Evolutionary conservation across 1,140 invertebrate species (phyloP).

Genomic region (Aporrectodea caliginosa): DNA sequence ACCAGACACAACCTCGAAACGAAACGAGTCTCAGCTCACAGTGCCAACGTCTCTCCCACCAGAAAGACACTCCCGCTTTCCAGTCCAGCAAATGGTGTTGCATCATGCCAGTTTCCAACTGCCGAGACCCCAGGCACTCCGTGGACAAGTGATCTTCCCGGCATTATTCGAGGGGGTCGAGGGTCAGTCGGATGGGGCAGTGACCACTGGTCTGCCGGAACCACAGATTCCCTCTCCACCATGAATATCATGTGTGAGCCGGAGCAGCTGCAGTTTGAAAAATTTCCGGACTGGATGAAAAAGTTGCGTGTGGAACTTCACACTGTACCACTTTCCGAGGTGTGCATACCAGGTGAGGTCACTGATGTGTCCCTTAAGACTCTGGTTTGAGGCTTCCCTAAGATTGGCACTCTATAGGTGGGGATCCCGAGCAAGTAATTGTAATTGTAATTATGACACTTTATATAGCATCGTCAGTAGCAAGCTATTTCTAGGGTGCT

Average conservation of each 20-base stretch:
- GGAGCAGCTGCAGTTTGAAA: not conserved
- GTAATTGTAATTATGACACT: no score
- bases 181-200: not conserved
- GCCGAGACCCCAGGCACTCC: not conserved
- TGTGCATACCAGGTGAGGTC: constrained; percentile 34
- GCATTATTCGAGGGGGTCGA: not conserved
- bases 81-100: not conserved
- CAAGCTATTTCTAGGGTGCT: no score
- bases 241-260: not conserved
- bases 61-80: not conserved
- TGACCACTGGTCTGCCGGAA: not conserved
- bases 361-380: no score
- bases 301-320: constrained; percentile 20
- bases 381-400: no score
- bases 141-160: not conserved
- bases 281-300: constrained; percentile 31
- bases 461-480: no score
- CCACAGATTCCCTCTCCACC: constrained; percentile 6
- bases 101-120: not conserved
- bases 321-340: constrained; percentile 17
- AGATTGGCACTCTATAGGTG: no score
- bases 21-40: not conserved
- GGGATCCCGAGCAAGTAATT: no score
- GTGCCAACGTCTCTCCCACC: not conserved
- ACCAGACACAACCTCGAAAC: not conserved